Percentiles rank a stretch among this genome's conserved stretches.
Conservation (phyloP, 2,113 vertebrate genomes). For the Pavo muticus region DNA sequence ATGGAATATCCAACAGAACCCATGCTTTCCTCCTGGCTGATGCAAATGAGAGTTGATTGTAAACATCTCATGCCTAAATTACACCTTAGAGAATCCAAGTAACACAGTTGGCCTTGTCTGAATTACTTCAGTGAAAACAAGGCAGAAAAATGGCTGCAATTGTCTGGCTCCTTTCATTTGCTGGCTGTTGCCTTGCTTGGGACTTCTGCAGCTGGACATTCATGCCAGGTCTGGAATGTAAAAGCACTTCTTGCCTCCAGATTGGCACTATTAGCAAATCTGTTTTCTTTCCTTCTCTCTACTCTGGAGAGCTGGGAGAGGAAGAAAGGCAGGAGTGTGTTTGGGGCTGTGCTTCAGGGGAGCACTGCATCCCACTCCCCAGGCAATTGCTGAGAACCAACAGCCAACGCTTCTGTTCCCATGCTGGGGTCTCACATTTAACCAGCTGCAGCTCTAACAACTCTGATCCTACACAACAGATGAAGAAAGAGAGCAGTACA, state of each 20-base stretch:
- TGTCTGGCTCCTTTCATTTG: background rate
- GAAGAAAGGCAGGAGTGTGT: background rate
- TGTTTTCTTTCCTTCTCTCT: background rate
- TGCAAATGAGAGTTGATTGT: conserved; percentile 66
- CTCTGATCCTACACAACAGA: background rate
- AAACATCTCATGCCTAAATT: conserved; percentile 70
- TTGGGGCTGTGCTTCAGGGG: background rate
- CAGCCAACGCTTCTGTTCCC: background rate
- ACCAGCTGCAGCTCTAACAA: background rate
- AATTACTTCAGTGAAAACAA: conserved; percentile 52
- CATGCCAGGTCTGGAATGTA: background rate
- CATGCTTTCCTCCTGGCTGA: conserved; percentile 2
- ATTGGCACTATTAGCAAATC: background rate
- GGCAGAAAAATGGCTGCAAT: conserved; percentile 38
- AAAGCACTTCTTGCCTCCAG: background rate
- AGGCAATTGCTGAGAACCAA: background rate
- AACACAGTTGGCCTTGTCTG: conserved; percentile 54
- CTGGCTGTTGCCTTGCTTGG: background rate
- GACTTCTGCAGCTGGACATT: background rate
- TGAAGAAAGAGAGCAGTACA: background rate
- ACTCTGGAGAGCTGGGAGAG: background rate
- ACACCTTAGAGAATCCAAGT: conserved; percentile 66
- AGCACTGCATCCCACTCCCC: background rate
- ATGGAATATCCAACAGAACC: conserved; percentile 51
- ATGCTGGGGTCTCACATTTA: background rate